Conservation (phyloP, 2,113 vertebrate genomes). For the Chaenogobius annularis region DNA sequence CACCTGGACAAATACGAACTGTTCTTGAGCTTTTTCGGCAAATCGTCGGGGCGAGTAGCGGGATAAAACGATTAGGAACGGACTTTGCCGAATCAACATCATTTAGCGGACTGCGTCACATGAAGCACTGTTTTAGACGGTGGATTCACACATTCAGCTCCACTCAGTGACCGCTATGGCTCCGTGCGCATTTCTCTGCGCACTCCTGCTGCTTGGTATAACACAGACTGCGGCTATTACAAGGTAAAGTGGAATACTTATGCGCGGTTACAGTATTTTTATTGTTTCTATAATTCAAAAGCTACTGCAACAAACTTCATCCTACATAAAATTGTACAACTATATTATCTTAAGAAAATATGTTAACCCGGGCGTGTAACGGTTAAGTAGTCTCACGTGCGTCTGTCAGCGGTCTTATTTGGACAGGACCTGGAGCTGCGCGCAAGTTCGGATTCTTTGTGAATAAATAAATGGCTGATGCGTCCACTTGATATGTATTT, state of each 20-base stretch:
- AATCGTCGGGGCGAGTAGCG: slow-evolving; percentile 20
- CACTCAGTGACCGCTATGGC: slow-evolving; percentile 25
- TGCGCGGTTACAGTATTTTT: too few species aligned
- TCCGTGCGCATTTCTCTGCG: slow-evolving; percentile 6
- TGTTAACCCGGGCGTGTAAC: too few species aligned
- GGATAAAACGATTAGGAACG: slow-evolving; percentile 25
- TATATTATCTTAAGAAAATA: too few species aligned
- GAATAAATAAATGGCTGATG: too few species aligned
- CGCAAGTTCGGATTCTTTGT: too few species aligned
- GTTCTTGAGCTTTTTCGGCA: slow-evolving; percentile 12
- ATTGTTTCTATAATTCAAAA: neutral
- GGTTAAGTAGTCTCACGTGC: neutral
- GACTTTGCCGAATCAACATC: slow-evolving; percentile 17
- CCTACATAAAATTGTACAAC: neutral
- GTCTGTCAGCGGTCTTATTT: too few species aligned
- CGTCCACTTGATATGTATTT: neutral
- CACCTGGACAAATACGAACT: slow-evolving; percentile 42
- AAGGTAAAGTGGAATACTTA: slow-evolving; percentile 68
- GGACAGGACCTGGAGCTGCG: neutral
- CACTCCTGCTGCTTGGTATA: slow-evolving; percentile 40
- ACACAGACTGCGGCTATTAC: slow-evolving; percentile 53
- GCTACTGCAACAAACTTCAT: neutral
- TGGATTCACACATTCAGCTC: neutral
- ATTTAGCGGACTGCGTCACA: neutral
- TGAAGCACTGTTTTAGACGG: neutral